Conservation (phyloP, 2,113 vertebrate species). For the Himantopus leucocephalus region DNA sequence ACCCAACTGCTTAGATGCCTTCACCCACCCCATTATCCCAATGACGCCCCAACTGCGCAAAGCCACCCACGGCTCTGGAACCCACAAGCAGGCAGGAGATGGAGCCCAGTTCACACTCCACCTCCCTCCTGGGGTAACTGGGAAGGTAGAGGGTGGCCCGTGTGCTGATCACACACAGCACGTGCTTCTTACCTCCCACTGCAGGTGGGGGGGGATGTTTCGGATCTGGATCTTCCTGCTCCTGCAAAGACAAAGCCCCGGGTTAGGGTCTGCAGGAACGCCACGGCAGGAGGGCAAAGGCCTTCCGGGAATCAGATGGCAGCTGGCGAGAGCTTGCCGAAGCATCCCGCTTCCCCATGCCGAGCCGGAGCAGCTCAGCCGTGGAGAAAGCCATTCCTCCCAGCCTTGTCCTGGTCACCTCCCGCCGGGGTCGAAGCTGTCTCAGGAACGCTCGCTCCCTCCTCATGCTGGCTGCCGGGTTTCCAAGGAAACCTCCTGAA, state of each 20-base stretch:
- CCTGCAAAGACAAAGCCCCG: conserved; percentile 74
- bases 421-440: not conserved
- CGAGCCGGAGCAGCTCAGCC: not conserved
- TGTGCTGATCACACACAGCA: fast-evolving
- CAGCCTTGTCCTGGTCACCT: not conserved
- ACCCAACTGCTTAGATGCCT: not conserved
- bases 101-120: not conserved
- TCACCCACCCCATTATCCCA: not conserved
- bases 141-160: not conserved
- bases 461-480: not conserved
- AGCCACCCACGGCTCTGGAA: not conserved
- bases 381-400: not conserved
- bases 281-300: not conserved
- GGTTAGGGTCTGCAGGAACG: not conserved
- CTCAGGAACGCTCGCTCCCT: not conserved
- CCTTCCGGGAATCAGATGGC: not conserved
- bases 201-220: conserved; percentile 93
- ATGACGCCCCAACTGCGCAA: not conserved
- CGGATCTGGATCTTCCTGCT: conserved; percentile 96
- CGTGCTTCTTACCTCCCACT: conserved; percentile 89
- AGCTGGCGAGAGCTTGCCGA: not conserved
- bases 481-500: conserved; percentile 45
- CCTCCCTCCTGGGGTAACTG: not conserved
- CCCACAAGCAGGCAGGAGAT: not conserved
- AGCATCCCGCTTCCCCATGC: fast-evolving